Evolutionary conservation across 2,888 invertebrate species (phyloP).

Genomic region (Pedicia rivosa): DNA sequence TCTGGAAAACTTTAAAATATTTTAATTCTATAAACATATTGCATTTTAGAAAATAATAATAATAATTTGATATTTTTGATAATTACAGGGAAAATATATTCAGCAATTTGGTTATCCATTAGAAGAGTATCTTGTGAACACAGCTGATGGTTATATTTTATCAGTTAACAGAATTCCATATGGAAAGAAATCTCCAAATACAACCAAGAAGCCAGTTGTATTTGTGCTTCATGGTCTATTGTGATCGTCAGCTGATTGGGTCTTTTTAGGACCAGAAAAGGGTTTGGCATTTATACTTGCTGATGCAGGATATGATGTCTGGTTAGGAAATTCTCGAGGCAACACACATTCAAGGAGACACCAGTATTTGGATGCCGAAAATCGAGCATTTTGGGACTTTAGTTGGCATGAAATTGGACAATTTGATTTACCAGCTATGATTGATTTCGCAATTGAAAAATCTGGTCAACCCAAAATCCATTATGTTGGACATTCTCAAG

Average conservation of each 20-base stretch:
- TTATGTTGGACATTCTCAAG: slow-evolving; percentile 47
- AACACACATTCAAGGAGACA: slow-evolving; percentile 43
- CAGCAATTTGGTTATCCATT: slow-evolving; percentile 44
- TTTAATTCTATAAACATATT: no score
- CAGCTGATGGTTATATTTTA: slow-evolving; percentile 64
- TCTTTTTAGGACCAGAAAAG: slow-evolving; percentile 51
- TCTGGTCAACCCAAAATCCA: slow-evolving; percentile 35
- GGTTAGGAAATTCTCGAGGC: slow-evolving; percentile 49
- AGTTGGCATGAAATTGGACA: slow-evolving; percentile 39
- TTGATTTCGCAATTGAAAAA: slow-evolving; percentile 34
- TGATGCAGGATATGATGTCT: slow-evolving; percentile 36
- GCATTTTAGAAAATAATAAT: no score
- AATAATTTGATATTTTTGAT: no score
- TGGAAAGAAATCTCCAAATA: background rate
- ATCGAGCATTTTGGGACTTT: slow-evolving; percentile 25
- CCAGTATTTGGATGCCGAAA: slow-evolving; percentile 19
- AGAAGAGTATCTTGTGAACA: slow-evolving; percentile 47
- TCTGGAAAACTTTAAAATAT: no score
- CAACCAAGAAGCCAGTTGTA: slow-evolving; percentile 19
- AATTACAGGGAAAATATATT: slow-evolving; percentile 34
- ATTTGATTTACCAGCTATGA: slow-evolving; percentile 44
- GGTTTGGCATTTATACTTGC: slow-evolving; percentile 34
- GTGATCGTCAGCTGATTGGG: slow-evolving; percentile 55
- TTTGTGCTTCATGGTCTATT: slow-evolving; percentile 57
- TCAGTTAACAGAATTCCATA: slow-evolving; percentile 42